Evolutionary conservation across 2,797 vertebrate genomes (phyloP).

Genomic region (Siniperca undulata): DNA sequence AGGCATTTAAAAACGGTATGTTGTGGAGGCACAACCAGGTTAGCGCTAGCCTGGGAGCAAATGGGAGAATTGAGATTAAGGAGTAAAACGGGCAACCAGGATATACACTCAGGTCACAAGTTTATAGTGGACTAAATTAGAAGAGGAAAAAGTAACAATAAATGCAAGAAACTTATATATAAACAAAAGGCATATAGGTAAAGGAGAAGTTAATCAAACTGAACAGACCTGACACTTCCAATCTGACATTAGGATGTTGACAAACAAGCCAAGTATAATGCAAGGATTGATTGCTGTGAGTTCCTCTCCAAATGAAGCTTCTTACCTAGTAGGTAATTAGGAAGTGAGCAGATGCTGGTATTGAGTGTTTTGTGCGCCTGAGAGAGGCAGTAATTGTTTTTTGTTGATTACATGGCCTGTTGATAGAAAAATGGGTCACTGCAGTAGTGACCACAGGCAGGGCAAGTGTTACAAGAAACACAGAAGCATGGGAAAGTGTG

Average conservation of each 20-base stretch:
- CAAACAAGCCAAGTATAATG: conserved; percentile 70
- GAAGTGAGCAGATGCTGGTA: conserved; percentile 74
- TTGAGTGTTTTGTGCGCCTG: conserved; percentile 66
- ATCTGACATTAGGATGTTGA: conserved; percentile 64
- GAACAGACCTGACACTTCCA: conserved; percentile 42
- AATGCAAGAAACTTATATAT: background rate
- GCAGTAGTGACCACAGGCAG: conserved; percentile 54
- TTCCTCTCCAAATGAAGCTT: conserved; percentile 71
- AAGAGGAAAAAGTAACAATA: background rate
- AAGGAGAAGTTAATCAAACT: conserved; percentile 46
- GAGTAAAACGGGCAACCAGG: background rate
- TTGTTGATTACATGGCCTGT: conserved; percentile 75
- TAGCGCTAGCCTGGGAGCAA: conserved; percentile 28
- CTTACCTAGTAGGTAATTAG: conserved; percentile 78
- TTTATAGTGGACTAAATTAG: background rate
- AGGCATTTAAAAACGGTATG: conserved; percentile 33
- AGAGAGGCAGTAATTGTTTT: conserved; percentile 76
- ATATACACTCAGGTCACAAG: conserved; percentile 16
- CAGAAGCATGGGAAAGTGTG: background rate
- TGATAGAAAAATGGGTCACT: conserved; percentile 69
- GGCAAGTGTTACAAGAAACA: background rate
- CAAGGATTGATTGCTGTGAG: conserved; percentile 69
- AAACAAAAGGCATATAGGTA: background rate
- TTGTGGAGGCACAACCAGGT: conserved; percentile 22
- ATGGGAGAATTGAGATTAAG: background rate